phyloP scores from a whole-genome alignment of 2,797 vertebrate genomes.

The Hemitrygon akajei region DNA sequence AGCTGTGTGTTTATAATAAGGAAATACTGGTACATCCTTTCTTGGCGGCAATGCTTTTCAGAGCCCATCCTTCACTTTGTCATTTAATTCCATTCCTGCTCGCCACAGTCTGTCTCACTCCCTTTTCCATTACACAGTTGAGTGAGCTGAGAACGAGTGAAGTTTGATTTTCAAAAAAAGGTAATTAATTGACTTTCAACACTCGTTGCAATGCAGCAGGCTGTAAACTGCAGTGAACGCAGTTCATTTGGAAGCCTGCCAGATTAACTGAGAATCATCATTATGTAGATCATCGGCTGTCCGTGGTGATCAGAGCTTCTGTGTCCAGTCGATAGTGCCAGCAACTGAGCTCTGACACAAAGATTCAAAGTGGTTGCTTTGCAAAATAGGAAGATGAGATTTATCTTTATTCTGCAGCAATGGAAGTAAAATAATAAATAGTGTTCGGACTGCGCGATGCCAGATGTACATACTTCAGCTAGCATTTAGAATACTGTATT shows the following conservation, averaged over 20 bases:
- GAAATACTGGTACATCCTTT: background rate
- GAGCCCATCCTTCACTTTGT: slow-evolving; percentile 50
- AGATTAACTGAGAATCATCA: slow-evolving; percentile 45
- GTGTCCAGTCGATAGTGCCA: slow-evolving; percentile 14
- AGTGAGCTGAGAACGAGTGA: slow-evolving; percentile 64
- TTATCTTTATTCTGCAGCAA: background rate
- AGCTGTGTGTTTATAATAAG: background rate
- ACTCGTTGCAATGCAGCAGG: slow-evolving; percentile 56
- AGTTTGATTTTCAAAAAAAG: slow-evolving; percentile 43
- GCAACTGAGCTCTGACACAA: slow-evolving; percentile 22
- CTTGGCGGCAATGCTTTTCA: slow-evolving; percentile 37
- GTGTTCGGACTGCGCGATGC: background rate
- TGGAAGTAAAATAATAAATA: background rate
- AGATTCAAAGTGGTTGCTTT: too few species aligned
- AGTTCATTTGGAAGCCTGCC: slow-evolving; percentile 48
- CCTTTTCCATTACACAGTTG: slow-evolving; percentile 86
- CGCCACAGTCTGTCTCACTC: slow-evolving; percentile 55
- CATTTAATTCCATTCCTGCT: slow-evolving; percentile 55
- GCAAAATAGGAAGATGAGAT: background rate
- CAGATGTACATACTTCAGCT: background rate
- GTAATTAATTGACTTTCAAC: slow-evolving; percentile 69
- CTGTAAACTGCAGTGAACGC: slow-evolving; percentile 44
- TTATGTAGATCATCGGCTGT: slow-evolving; percentile 44
- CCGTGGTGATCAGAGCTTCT: background rate
- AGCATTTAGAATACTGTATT: background rate